Conservation (phyloP, 2,888 invertebrate genomes). For the Odontomyia ornata region DNA sequence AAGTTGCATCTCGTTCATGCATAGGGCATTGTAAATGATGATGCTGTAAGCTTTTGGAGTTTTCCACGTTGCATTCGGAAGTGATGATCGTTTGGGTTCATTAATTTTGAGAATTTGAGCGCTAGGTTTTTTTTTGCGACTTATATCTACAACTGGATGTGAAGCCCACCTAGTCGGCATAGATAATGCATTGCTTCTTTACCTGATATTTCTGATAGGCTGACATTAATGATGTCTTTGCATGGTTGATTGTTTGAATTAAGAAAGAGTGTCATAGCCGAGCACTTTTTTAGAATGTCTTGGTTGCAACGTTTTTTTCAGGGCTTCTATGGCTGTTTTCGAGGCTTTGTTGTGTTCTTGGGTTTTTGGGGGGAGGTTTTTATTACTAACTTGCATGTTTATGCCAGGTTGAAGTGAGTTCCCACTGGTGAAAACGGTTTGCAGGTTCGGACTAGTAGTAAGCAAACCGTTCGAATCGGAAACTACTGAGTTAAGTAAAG, state of each 20-base stretch:
- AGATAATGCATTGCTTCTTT: conserved; percentile 42
- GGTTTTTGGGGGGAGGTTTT: neutral
- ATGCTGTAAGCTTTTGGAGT: neutral
- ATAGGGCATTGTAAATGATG: neutral
- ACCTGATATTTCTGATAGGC: conserved; percentile 30
- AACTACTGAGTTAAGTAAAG: conserved; percentile 57
- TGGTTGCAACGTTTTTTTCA: conserved; percentile 50
- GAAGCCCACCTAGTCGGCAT: conserved; percentile 11
- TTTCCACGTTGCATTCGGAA: neutral
- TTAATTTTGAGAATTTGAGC: neutral
- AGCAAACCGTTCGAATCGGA: conserved; percentile 40
- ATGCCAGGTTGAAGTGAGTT: too few species aligned
- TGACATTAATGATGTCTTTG: neutral
- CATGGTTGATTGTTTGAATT: neutral
- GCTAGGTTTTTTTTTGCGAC: neutral
- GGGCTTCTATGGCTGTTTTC: conserved; percentile 48
- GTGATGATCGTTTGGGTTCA: neutral
- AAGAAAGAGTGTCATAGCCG: too few species aligned
- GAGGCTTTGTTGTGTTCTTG: neutral
- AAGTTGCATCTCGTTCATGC: too few species aligned
- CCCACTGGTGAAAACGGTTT: neutral
- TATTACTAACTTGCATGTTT: neutral
- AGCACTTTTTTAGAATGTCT: conserved; percentile 49
- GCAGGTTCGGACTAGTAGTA: neutral
- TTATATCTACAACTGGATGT: neutral